These are phyloP conservation scores for Heteromurus nitidus DNA, from an alignment of 2,888 invertebrate genomes.

Conservation along the genomic window DNA sequence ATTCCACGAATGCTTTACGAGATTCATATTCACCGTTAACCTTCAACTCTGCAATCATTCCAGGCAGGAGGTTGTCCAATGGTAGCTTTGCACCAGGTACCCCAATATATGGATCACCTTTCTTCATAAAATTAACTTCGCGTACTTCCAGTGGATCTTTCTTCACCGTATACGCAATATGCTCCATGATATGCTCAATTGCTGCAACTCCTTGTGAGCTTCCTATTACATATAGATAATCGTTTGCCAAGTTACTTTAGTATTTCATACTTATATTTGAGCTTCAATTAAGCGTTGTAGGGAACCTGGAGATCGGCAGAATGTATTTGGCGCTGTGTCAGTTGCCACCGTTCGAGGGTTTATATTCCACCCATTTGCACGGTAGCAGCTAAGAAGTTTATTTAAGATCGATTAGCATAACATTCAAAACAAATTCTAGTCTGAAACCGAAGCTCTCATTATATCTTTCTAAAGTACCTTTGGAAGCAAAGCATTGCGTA, in stretches of 20 bases:
- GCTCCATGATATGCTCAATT: slow-evolving; percentile 82
- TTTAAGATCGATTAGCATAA: background rate
- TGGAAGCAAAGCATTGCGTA: slow-evolving; percentile 76
- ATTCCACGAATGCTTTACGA: slow-evolving; percentile 78
- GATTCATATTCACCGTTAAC: slow-evolving; percentile 79
- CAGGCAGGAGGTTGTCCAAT: slow-evolving; percentile 76
- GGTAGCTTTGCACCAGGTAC: slow-evolving; percentile 50
- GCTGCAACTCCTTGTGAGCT: slow-evolving; percentile 81
- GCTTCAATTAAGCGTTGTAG: slow-evolving; percentile 23
- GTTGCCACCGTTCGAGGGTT: slow-evolving; percentile 78
- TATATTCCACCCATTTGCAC: slow-evolving; percentile 80
- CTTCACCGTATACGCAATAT: slow-evolving; percentile 78
- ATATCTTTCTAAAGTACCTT: slow-evolving; percentile 74
- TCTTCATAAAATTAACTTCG: slow-evolving; percentile 77
- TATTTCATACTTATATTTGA: background rate
- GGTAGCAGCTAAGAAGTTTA: slow-evolving; percentile 78
- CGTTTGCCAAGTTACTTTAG: too few relatives aligned
- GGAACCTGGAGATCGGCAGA: slow-evolving; percentile 84
- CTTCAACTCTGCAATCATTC: slow-evolving; percentile 79
- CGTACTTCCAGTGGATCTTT: slow-evolving; percentile 80
- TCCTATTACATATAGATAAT: too few relatives aligned
- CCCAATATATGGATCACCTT: slow-evolving; percentile 72
- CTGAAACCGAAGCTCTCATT: too few relatives aligned
- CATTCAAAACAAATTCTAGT: slow-evolving; percentile 71
- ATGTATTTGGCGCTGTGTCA: slow-evolving; percentile 83